Evolutionary conservation across 2,888 invertebrate genomes (phyloP), one percentile per base, ranked within the genome.

Genomic region (Coelinius sp.): DNA sequence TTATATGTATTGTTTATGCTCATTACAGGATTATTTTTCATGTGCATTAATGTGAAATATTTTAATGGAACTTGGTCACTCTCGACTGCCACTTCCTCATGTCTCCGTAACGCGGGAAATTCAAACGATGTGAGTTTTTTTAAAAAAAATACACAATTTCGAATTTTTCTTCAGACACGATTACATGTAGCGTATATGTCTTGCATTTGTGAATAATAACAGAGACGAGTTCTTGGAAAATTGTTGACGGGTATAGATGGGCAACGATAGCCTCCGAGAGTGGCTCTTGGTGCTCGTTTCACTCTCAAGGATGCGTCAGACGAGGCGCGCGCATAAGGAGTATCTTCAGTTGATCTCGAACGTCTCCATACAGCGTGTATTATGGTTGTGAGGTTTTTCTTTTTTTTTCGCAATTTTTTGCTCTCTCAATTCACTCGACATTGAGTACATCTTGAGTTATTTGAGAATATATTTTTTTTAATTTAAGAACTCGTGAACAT

Each of bases 271-370:
- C 46, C n/a, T n/a, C n/a, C n/a, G 46, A 6, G 17, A 65, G 56
- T 64, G 65, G 70, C 53, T 56, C 41, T 53, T 65, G 56, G 44
- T 68, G 72, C 71, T 76, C 68, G 56, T 68, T 73, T 71, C 65
- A 73, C 66, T 70, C 67, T 72, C 73, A 74, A 76, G 74, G 75
- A 76, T 74, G 63, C 52, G 49, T 70, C 70, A 62, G 44, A 31
- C 63, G 68, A 59, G 63, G 63, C 53, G 59, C 67, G 46, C 69
- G 59, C 44, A 22, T 38, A 49, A 68, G 66, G 44, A 69, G 59
- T 73, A 76, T 75, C 75, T 73, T 31, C 66, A 52, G 49, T 68
- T 27, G 64, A 76, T 75, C 76, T 76, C 52, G 35, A 75, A 70
- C 75, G 73, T 77, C 74, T 73, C 73, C 68, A 73, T 74, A 73